Percentiles rank a stretch among this genome's conserved stretches.
Evolutionary conservation across 2,888 invertebrate genomes (phyloP).

Genomic region (Doris montereyensis): DNA sequence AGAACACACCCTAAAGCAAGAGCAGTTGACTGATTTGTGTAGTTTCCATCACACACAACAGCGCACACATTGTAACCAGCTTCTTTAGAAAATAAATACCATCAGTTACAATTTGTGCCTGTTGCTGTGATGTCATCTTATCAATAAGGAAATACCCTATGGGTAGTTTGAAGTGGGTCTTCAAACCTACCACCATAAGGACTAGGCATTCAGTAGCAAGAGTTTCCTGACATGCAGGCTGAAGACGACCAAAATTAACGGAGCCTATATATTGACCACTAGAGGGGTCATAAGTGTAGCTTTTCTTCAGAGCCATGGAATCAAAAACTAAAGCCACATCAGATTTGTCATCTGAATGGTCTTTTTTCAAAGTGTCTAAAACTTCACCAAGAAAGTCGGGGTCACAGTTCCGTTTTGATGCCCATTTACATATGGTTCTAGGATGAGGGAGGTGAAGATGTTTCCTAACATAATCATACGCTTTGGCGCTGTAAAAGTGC

Average conservation of each 20-base stretch:
- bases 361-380: not conserved
- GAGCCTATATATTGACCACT: not conserved
- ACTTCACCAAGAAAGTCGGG: not conserved
- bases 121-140: not conserved
- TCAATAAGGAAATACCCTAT: slow-evolving; percentile 9
- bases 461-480: slow-evolving; percentile 11
- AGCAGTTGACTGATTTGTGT: slow-evolving; percentile 11
- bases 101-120: slow-evolving; percentile 7
- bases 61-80: not conserved
- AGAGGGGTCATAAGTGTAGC: not conserved
- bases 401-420: not conserved
- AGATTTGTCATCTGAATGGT: not conserved
- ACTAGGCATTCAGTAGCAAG: not conserved
- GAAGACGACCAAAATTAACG: not conserved
- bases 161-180: not conserved
- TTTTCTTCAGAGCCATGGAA: not conserved
- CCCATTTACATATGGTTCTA: not conserved
- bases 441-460: not conserved
- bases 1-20: too few relatives aligned
- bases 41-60: slow-evolving; percentile 12
- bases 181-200: slow-evolving; percentile 4
- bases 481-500: not conserved
- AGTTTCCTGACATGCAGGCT: not conserved
- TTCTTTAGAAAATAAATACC: not conserved
- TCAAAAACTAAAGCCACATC: not conserved